Percentiles rank a stretch among this genome's conserved stretches.
These are phyloP conservation scores for Noctilio leporinus DNA, from an alignment of 2,113 vertebrate genomes.

Conservation along the genomic window DNA sequence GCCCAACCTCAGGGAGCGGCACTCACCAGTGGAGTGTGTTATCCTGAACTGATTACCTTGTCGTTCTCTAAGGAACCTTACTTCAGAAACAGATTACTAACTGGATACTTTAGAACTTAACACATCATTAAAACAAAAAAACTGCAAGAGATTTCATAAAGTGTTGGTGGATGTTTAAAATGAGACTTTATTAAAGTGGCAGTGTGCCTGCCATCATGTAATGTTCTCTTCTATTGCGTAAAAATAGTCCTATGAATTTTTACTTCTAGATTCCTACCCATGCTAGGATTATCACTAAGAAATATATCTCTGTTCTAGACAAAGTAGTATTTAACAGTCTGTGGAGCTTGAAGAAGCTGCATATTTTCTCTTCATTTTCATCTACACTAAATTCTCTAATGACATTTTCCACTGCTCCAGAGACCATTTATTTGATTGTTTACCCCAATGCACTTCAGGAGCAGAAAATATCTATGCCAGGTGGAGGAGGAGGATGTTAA, in stretches of 20 bases:
- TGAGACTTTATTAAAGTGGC: slow-evolving; percentile 55
- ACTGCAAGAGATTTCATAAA: slow-evolving; percentile 35
- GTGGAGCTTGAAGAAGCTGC: background rate
- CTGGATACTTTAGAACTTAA: slow-evolving; percentile 65
- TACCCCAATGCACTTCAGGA: background rate
- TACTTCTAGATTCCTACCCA: background rate
- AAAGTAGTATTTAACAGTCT: background rate
- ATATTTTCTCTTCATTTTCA: background rate
- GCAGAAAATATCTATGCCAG: background rate
- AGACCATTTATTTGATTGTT: slow-evolving; percentile 7
- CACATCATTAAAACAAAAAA: slow-evolving; percentile 25
- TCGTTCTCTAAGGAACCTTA: slow-evolving; percentile 54
- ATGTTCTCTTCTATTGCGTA: background rate
- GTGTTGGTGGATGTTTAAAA: slow-evolving; percentile 46
- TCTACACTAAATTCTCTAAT: background rate
- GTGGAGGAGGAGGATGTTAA: background rate
- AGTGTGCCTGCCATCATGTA: background rate
- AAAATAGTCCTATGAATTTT: background rate
- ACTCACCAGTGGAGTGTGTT: background rate
- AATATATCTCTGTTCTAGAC: background rate
- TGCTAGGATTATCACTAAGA: background rate
- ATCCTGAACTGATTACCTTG: slow-evolving; percentile 67
- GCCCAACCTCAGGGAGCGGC: slow-evolving; percentile 37
- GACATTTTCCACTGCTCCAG: background rate
- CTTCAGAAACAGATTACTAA: slow-evolving; percentile 34